These are phyloP conservation scores for Lophura swinhoii DNA, from an alignment of 2,797 vertebrate species.

Conservation along the genomic window DNA sequence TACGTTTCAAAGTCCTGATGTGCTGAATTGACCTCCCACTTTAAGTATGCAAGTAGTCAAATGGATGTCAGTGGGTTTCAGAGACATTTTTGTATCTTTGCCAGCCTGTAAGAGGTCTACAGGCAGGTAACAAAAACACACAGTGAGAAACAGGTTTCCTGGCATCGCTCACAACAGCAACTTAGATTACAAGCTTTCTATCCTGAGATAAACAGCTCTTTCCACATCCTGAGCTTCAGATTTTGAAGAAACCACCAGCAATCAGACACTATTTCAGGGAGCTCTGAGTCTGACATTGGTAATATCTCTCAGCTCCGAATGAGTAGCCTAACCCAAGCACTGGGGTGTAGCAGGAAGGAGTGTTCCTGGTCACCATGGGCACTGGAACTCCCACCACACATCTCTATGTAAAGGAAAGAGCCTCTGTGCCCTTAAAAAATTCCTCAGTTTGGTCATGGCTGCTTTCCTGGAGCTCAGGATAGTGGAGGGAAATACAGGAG, in stretches of 20 bases:
- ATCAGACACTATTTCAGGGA: not conserved
- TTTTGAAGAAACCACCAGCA: not conserved
- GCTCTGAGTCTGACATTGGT: not conserved
- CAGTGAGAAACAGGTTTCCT: not conserved
- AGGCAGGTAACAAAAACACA: not conserved
- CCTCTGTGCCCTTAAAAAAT: not conserved
- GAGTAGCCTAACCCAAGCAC: not conserved
- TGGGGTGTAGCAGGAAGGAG: too few relatives aligned
- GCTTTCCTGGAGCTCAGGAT: not conserved
- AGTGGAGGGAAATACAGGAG: not conserved
- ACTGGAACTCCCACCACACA: rapidly evolving
- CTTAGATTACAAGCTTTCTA: not conserved
- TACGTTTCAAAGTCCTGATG: not conserved
- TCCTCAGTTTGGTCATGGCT: not conserved
- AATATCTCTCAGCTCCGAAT: not conserved
- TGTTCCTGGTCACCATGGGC: too few relatives aligned
- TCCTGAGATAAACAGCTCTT: not conserved
- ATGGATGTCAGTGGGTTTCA: not conserved
- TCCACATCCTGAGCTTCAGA: not conserved
- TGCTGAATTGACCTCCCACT: not conserved
- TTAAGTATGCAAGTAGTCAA: not conserved
- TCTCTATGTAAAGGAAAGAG: not conserved
- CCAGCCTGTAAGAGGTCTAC: not conserved
- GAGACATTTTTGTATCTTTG: not conserved
- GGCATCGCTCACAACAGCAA: not conserved